These are phyloP conservation scores for Entomobrya proxima DNA, from an alignment of 2,888 invertebrate species.

Conservation along the genomic window DNA sequence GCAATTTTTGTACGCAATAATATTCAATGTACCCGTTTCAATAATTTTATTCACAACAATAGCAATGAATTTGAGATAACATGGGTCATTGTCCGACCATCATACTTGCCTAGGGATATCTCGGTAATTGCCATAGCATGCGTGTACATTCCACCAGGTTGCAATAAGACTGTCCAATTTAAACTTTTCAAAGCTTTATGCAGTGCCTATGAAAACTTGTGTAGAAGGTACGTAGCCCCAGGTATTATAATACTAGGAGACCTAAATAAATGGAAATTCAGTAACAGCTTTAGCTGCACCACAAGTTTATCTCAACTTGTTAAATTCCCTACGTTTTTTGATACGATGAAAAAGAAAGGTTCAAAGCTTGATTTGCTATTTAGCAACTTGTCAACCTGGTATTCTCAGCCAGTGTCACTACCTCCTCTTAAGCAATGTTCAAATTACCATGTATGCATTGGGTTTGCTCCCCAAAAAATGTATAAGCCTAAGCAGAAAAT, in stretches of 20 bases:
- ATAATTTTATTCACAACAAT: neutral
- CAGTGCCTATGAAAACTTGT: neutral
- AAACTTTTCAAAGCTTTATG: neutral
- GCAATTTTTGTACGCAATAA: neutral
- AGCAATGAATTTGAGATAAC: slow-evolving; percentile 2
- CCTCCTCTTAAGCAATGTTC: neutral
- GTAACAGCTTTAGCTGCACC: neutral
- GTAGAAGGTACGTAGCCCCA: neutral
- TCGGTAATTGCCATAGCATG: slow-evolving; percentile 1
- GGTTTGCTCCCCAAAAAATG: neutral
- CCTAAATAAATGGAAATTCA: slow-evolving; percentile 17
- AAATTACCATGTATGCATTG: neutral
- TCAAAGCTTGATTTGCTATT: slow-evolving; percentile 3
- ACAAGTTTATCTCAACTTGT: neutral
- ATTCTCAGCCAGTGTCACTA: neutral
- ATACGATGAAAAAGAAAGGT: neutral
- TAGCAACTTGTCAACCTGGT: neutral
- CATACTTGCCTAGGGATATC: neutral
- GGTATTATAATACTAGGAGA: neutral
- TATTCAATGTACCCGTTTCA: neutral
- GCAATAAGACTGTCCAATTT: neutral
- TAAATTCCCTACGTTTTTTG: neutral
- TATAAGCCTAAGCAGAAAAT: neutral
- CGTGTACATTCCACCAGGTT: slow-evolving; percentile 8
- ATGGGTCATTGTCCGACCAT: slow-evolving; percentile 6